These are phyloP conservation scores for Rotaria socialis DNA, from an alignment of 2,888 invertebrate genomes.

Conservation along the genomic window DNA sequence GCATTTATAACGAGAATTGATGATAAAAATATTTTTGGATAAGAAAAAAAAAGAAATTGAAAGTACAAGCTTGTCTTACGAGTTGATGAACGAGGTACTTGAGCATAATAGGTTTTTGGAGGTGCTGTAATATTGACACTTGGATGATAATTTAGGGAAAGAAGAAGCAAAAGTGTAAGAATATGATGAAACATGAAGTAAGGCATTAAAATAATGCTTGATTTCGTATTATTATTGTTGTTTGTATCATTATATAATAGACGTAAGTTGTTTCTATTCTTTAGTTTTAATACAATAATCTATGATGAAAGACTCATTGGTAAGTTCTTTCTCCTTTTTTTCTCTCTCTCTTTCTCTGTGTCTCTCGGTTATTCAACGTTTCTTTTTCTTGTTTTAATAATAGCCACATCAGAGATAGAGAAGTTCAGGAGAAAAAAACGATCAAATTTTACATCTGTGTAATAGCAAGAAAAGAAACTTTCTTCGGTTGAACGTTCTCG, in stretches of 20 bases:
- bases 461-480: constrained; percentile 13
- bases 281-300: constrained; percentile 29
- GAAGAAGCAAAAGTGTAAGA: neutral
- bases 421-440: neutral
- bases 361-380: neutral
- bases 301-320: constrained; percentile 11
- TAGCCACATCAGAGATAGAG: neutral
- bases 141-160: neutral
- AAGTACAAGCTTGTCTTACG: neutral
- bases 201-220: neutral
- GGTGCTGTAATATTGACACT: neutral
- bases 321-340: neutral
- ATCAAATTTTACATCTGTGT: constrained; percentile 23
- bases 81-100: neutral
- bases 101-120: neutral
- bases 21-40: neutral
- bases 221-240: neutral
- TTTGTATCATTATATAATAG: constrained; percentile 1
- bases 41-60: neutral
- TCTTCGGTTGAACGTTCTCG: neutral
- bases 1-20: neutral
- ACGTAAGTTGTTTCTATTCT: constrained; percentile 21
- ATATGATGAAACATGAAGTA: neutral
- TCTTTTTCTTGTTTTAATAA: constrained; percentile 18
- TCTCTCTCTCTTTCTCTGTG: neutral